A percentile compares a stretch with the other conserved stretches of the same genome.
Conservation (phyloP, 2,113 vertebrate species). For the Vicugna pacos region DNA sequence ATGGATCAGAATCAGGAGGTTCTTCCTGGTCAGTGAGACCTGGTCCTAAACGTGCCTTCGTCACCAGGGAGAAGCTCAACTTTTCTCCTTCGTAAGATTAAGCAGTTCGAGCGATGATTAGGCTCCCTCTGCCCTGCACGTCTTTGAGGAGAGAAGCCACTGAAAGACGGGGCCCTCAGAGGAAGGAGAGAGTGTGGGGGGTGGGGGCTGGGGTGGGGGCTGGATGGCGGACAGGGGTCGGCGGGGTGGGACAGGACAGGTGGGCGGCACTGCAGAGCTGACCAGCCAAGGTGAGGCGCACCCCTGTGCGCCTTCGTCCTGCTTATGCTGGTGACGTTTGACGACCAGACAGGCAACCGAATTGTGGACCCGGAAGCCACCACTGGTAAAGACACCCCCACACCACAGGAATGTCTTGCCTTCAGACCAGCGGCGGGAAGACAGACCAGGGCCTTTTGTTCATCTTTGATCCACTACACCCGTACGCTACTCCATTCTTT, state of each 20-base stretch:
- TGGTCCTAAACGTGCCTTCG: neutral
- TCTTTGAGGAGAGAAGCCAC: neutral
- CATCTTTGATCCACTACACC: neutral
- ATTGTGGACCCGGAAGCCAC: fast-evolving
- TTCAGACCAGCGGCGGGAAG: neutral
- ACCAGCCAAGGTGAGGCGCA: neutral
- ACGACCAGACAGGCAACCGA: neutral
- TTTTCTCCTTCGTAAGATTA: fast-evolving
- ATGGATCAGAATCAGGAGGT: neutral
- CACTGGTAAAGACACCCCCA: fast-evolving
- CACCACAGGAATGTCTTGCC: fast-evolving
- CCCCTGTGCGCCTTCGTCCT: neutral
- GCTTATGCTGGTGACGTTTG: fast-evolving
- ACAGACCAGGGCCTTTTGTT: neutral
- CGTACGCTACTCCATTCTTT: fast-evolving
- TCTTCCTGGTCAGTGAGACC: neutral
- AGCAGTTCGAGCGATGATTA: fast-evolving
- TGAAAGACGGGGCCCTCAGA: neutral
- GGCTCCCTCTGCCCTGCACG: neutral
- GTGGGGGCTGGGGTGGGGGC: no score
- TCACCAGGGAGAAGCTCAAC: neutral
- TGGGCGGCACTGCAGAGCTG: neutral
- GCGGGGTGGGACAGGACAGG: no score
- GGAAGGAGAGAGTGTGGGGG: neutral
- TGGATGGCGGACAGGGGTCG: fast-evolving